phyloP scores from a whole-genome alignment of 2,797 vertebrate genomes.

The Acanthurus lineatus region DNA sequence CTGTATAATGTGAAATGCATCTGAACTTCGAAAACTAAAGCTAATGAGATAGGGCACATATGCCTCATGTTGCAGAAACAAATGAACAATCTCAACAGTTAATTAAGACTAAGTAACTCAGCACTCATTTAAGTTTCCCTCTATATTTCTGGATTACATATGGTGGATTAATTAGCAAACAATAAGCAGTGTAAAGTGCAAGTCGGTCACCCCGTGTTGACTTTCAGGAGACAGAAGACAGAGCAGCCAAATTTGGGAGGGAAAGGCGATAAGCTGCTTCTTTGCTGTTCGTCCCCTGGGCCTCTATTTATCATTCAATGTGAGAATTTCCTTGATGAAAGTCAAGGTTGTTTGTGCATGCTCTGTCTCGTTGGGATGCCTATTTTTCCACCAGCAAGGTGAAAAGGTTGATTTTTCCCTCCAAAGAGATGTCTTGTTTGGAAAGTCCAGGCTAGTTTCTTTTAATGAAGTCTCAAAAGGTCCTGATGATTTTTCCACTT shows the following conservation, averaged over 20 bases:
- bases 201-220: conserved; percentile 82
- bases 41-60: conserved; percentile 65
- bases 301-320: conserved; percentile 89
- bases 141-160: conserved; percentile 76
- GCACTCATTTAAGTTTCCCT: conserved; percentile 55
- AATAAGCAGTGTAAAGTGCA: conserved; percentile 81
- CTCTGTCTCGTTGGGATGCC: conserved; percentile 83
- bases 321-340: conserved; percentile 89
- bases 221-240: conserved; percentile 83
- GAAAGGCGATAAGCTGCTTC: conserved; percentile 87
- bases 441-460: conserved; percentile 77
- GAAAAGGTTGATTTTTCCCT: conserved; percentile 85
- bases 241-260: conserved; percentile 84
- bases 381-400: conserved; percentile 86
- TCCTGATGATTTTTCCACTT: conserved; percentile 77
- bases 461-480: conserved; percentile 85
- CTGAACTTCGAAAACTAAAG: conserved; percentile 40
- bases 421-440: conserved; percentile 80
- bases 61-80: conserved; percentile 64
- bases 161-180: conserved; percentile 79
- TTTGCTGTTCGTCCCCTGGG: conserved; percentile 84
- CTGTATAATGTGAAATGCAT: conserved; percentile 48
- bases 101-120: conserved; percentile 72
- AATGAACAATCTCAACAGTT: conserved; percentile 68
- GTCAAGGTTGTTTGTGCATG: conserved; percentile 88